Base-by-base conservation (phyloP, 2,113 vertebrate genomes). In the Solenodon paradoxus region DNA sequence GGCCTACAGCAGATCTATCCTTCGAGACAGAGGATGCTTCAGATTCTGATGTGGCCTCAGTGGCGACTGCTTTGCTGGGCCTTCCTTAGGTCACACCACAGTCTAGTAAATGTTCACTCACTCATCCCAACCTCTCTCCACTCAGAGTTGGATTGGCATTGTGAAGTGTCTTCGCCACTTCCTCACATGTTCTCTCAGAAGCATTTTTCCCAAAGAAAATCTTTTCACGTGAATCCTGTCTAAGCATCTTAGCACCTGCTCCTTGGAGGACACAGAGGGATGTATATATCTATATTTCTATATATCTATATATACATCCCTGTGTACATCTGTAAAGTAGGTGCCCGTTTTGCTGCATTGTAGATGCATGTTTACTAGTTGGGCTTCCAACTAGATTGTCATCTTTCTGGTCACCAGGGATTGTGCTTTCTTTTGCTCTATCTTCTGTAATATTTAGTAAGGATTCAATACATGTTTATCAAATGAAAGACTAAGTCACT, bases 401-500 rank as follows among this genome's bases (percentile, higher is more conserved):
- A 40, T 75, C 16, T 51, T 88, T 92, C 79, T 79, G n/a, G 16
- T 86, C 69, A 45, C 10, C 92, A 72, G 45, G 28, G 16, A 64
- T 84, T 93, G 24, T 16, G 7, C 20, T 28, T 6, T 77, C 26
- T 64, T 69, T 61, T 15, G 9, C 19, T 79, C 35, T 42, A 49
- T 55, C 15, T n/a, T 94, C 74, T 55, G 28, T 22, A 15, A 72
- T 95, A 84, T 90, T 97, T 95, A 90, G 75, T 66, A 87, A 90
- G 47, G 9, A 45, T 92, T 96, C 53, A 84, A 57, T 45, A 49
- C n/a, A 78, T 90, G 66, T 64, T 95, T 94, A 26, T 94, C n/a
- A 93, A 84, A 92, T 80, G 74, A 92, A 95, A 96, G 59, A 61
- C 59, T 86, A 81, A 93, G 92, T 87, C 45, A 35, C 57, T 96